Evolutionary conservation across 2,797 vertebrate genomes (phyloP), one percentile per base, ranked within the genome.

Genomic region (Notamacropus eugenii): DNA sequence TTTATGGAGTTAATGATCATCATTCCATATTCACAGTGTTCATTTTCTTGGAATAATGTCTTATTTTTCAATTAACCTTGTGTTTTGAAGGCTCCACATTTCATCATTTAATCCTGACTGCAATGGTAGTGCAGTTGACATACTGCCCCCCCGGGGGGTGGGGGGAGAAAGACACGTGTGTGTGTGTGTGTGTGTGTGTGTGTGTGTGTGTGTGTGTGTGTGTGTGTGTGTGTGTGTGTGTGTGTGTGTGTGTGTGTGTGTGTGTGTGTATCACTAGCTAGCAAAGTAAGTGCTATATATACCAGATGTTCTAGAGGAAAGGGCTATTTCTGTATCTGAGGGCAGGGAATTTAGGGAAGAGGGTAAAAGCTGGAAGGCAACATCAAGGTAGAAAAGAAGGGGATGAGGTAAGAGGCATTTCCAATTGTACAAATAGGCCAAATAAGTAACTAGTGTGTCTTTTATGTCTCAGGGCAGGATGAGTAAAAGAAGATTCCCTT

Each of bases 1-100:
- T 97, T 97, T 96, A 96, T 93, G 28, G 95, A 97, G 97, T 54
- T 97, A 96, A 93, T 54, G 93, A 94, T 96, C 96, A 93, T 93
- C 92, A 87, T 93, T 90, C 93, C 12, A 55, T 55, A 87, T 95
- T 95, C 56, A 58, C 74, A 92, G 90, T 50, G 96, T 19, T 40
- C 94, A 94, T 91, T 87, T 95, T 52, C 55, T 0, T 56, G 91
- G 93, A 96, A 96, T 16, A 57, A 67, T 16, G 92, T 90, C 95
- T 97, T 96, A 93, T 74, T 98, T 96, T 16, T 74, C 96, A 96
- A 95, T 67, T 94, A 97, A 98, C 97, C 90, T 24, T 12, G 95
- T 28, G 87, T 95, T 0, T 3, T 1, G 1, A 10, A 94, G 93
- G 27, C 55, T 96, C 56, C 59, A 14, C 31, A 95, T 87, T 62